Conservation (phyloP, 2,113 vertebrate species). For the Cheirogaleus medius region DNA sequence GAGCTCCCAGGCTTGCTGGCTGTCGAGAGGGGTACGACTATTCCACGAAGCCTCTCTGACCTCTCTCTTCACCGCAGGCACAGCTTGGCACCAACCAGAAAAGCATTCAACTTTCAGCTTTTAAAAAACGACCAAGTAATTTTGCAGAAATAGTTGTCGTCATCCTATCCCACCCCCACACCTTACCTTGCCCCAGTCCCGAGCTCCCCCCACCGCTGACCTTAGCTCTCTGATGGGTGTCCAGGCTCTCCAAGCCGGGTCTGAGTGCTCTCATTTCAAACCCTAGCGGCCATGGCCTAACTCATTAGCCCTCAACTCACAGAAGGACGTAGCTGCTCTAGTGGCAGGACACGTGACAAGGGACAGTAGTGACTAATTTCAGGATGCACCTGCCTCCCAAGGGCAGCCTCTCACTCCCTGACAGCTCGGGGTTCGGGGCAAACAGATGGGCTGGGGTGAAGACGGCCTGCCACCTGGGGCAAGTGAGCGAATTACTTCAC, state of each 20-base stretch:
- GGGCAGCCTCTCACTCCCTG: not conserved
- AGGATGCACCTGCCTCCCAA: not conserved
- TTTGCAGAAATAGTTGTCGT: not conserved
- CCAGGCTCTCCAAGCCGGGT: not conserved
- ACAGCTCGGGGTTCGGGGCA: not conserved
- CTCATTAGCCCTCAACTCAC: not conserved
- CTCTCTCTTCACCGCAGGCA: not conserved
- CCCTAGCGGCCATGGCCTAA: not conserved
- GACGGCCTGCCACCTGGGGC: not conserved
- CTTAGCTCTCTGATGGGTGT: rapidly evolving
- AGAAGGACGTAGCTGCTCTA: not conserved
- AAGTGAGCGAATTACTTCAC: not conserved
- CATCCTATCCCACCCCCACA: not conserved
- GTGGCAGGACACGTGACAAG: not conserved
- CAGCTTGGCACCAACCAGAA: not conserved
- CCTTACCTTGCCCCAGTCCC: not conserved
- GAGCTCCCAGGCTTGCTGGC: not conserved
- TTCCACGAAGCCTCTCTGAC: not conserved
- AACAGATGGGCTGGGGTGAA: not conserved
- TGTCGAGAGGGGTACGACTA: not conserved
- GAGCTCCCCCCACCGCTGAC: not conserved
- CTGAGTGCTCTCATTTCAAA: not conserved
- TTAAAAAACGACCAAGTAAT: not conserved
- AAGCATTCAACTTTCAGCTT: not conserved
- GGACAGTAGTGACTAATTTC: not conserved